Conservation (phyloP, 2,113 vertebrate species). For the Hylia prasina region DNA sequence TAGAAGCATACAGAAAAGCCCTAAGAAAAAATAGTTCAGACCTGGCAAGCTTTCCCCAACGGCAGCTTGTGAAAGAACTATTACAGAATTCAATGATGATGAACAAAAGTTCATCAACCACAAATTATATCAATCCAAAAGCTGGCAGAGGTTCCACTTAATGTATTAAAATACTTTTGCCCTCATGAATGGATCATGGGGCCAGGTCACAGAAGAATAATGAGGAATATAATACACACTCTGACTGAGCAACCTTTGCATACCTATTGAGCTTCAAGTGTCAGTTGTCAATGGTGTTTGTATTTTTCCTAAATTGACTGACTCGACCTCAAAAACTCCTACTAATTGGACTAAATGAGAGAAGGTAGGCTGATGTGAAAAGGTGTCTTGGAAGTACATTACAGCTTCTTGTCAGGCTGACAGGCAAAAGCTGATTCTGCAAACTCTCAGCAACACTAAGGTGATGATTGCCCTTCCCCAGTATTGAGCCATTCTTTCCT, state of each 20-base stretch:
- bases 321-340: not conserved
- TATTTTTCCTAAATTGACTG: not conserved
- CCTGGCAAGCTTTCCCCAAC: constrained; percentile 1
- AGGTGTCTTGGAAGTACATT: not conserved
- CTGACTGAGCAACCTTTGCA: not conserved
- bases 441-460: not conserved
- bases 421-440: not conserved
- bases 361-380: not conserved
- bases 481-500: fast-evolving
- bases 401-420: not conserved
- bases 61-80: not conserved
- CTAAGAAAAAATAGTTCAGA: not conserved
- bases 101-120: not conserved
- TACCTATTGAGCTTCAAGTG: not conserved
- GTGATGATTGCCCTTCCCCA: not conserved
- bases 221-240: not conserved
- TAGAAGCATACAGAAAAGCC: not conserved
- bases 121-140: constrained; percentile 32
- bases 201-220: not conserved
- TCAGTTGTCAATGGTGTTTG: not conserved
- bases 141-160: constrained; percentile 5
- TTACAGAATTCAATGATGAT: not conserved
- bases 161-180: constrained; percentile 4
- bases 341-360: not conserved
- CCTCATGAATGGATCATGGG: not conserved